Conservation (phyloP, 2,888 invertebrate species). For the Eledone cirrhosa region DNA sequence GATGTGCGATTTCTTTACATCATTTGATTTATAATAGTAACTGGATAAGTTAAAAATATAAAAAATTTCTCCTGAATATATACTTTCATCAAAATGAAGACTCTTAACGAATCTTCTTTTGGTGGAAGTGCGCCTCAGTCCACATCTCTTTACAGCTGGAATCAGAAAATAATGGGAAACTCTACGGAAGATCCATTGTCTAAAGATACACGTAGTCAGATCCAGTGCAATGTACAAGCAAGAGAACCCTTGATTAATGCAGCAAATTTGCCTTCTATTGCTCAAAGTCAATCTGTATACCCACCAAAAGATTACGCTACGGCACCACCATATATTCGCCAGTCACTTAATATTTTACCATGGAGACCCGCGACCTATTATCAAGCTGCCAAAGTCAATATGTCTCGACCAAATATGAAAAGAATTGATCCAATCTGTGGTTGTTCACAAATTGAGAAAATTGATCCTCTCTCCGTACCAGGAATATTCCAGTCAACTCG, state of each 20-base stretch:
- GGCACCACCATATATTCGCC: slow-evolving; percentile 64
- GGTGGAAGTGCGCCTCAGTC: too few species aligned
- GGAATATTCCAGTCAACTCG: slow-evolving; percentile 67
- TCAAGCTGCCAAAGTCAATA: slow-evolving; percentile 63
- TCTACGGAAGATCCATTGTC: too few species aligned
- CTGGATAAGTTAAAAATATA: too few species aligned
- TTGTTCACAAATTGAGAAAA: slow-evolving; percentile 59
- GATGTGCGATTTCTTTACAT: too few species aligned
- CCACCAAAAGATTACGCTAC: slow-evolving; percentile 63
- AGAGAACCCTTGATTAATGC: slow-evolving; percentile 44
- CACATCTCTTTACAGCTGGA: too few species aligned
- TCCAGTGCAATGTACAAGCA: too few species aligned
- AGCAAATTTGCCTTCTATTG: slow-evolving; percentile 73
- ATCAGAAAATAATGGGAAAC: too few species aligned
- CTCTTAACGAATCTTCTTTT: too few species aligned
- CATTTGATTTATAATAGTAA: too few species aligned
- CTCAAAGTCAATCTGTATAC: slow-evolving; percentile 71
- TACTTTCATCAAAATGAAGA: too few species aligned
- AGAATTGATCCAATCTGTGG: slow-evolving; percentile 62
- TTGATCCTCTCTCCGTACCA: slow-evolving; percentile 66
- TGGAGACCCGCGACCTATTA: slow-evolving; percentile 67
- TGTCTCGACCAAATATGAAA: slow-evolving; percentile 54
- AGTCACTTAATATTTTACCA: slow-evolving; percentile 65
- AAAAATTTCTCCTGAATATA: too few species aligned
- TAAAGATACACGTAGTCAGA: too few species aligned